Base-by-base conservation (phyloP, 2,888 invertebrate genomes). In the Steinernema hermaphroditum region DNA sequence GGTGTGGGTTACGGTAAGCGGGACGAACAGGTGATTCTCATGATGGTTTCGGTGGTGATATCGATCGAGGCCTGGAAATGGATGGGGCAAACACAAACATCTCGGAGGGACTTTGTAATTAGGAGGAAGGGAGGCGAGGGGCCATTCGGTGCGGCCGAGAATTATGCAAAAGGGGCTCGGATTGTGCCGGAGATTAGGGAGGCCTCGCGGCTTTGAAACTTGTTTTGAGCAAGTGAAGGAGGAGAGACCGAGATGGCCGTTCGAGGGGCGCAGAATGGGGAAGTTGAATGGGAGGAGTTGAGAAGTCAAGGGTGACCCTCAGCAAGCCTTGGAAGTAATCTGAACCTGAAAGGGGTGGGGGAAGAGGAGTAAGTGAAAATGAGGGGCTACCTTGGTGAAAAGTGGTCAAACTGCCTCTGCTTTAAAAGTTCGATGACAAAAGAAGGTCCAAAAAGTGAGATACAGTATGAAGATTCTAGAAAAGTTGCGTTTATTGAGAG, bases 91-190 rank as follows among this genome's bases (percentile, higher is more conserved):
- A n/a, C n/a, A 62, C 62, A 32, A 62, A 62, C 29, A 62, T 24
- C 62, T 62, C 62, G 22, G 62, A 29, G 32, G 34, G 62, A 29
- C 62, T 62, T 62, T 29, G 62, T 62, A 62, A 62, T 62, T 62
- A 32, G 62, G 62, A 29, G 12, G 62, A 22, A 14, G 62, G 27
- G 32, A 62, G 14, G 62, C 29, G 62, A 32, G 32, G 62, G 62
- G 62, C 32, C 32, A 16, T 6, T 50, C n/a, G 46, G 46, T 46
- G 46, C 14, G 14, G 46, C 16, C 4, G 50, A 50, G 50, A n/a
- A 50, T 50, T 50, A 50, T 50, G 50, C 50, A 50, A 22, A 50
- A 50, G 50, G 50, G 24, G 6, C 37, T 37, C 2, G 50, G 50
- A 50, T 50, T 50, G 19, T 22, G 50, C 50, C 24, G 22, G 24